phyloP scores from a whole-genome alignment of 2,888 invertebrate genomes.

The Lomographa bimaculata region DNA sequence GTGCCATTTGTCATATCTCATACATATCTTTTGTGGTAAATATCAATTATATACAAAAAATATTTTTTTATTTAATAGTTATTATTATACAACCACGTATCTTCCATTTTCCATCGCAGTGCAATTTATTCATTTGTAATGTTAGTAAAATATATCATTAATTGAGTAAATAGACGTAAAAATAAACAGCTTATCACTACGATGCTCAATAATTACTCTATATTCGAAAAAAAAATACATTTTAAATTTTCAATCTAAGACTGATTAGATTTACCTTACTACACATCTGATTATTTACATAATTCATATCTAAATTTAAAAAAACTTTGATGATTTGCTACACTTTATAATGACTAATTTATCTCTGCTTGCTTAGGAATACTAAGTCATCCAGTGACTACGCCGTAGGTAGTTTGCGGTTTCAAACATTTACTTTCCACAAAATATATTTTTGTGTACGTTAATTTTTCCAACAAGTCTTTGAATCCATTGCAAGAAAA shows the following conservation, averaged over 20 bases:
- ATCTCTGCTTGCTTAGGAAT: too few species aligned
- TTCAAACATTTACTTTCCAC: too few species aligned
- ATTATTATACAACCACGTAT: constrained; percentile 35
- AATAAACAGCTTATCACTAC: constrained; percentile 47
- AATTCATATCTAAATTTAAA: too few species aligned
- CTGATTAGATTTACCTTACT: constrained; percentile 73
- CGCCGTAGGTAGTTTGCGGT: too few species aligned
- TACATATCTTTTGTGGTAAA: constrained; percentile 46
- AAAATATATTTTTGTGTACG: too few species aligned
- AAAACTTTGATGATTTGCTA: too few species aligned
- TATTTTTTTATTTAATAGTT: constrained; percentile 19
- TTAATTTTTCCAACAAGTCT: too few species aligned
- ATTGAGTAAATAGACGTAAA: constrained; percentile 12
- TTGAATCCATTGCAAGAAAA: too few species aligned
- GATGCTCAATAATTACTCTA: constrained; percentile 55
- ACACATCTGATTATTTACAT: constrained; percentile 29
- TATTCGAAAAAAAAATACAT: constrained; percentile 36
- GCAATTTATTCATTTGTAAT: constrained; percentile 7
- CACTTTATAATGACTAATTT: too few species aligned
- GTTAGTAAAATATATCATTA: constrained; percentile 10
- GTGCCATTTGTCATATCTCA: constrained; percentile 58
- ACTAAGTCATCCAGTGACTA: too few species aligned
- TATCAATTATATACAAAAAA: constrained; percentile 23
- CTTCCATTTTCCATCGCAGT: constrained; percentile 38
- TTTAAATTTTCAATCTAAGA: constrained; percentile 72